Evolutionary conservation across 2,113 vertebrate genomes (phyloP), one percentile per base, ranked within the genome.

Genomic region (Speoplatyrhinus poulsoni): DNA sequence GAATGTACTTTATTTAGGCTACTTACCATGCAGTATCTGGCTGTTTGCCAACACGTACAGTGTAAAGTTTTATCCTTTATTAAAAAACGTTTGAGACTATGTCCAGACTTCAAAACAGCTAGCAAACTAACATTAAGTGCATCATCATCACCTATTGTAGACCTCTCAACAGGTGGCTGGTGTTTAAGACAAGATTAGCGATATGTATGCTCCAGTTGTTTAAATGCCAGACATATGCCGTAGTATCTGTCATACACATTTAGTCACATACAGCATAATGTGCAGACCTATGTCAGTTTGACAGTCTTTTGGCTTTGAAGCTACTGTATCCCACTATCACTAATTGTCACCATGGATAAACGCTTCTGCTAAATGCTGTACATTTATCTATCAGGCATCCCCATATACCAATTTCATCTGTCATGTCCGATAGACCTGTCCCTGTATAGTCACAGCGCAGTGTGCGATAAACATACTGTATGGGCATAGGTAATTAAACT

Each of bases 221-320:
- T 76, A 69, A 55, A 87, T 77, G 75, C 74, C 78, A 77, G 77
- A 68, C 77, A 57, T 65, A 62, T 13, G 46, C 61, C 73, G 19
- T 72, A 55, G 15, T 49, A 55, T 78, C 70, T 67, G 60, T 77
- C 76, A 65, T 19, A 50, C 53, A 54, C 46, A 6, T 17, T 56
- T 70, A 79, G 65, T 61, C 79, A 55, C 6, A 17, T 62, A 79
- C 62, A 78, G 82, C 70, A 77, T 26, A 26, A 26, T 66, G 62
- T 79, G 4, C 50, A 17, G 54, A 19, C 75, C 55, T 49, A 67
- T 62, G 61, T 19, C 13, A 56, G 19, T 69, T 72, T 55, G 54
- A 57, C 17, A 10, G 8, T 6, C 52, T n/a, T 54, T 12, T 55
- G 53, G 9, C n/a, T 12, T 52, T 50, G 46, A 66, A 47, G 9